Base-by-base conservation (phyloP, 2,888 invertebrate genomes). In the Eristalis pertinax region DNA sequence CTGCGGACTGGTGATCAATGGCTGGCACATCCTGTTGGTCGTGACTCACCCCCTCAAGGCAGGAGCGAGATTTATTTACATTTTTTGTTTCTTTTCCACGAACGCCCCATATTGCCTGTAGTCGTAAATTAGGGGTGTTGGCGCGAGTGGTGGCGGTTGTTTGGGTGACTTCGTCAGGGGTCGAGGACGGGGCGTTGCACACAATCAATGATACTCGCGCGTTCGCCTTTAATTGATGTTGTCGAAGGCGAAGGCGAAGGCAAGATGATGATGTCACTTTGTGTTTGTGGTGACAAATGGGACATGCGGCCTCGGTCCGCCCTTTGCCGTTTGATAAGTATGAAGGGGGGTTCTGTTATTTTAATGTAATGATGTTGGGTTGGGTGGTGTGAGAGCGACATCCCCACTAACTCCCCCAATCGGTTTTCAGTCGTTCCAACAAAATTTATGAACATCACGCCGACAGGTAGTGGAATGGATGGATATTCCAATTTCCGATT, bases 211-310 rank as follows among this genome's bases (percentile, higher is more conserved):
- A 86, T 78, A 78, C 38, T 29, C 24, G 68, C 68, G 69, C 69
- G 64, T 80, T 79, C 29, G 62, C 19, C 50, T 73, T 87, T 84
- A 87, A 87, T 87, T 87, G 83, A 84, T 84, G 84, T 84, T 87
- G 79, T 73, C 79, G 76, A 68, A 69, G 75, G 50, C 50, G 50
- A 68, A 69, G 75, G 50, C 50, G 19, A 50, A 50, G 19, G 50
- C 79, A 84, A 76, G 76, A 87, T 87, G 87, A 80, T 80, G 79
- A 73, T 75, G 86, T 79, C 74, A 82, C 77, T 74, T 82, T 78
- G 73, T 73, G 67, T 83, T 81, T 84, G 76, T 38, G 73, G 84
- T 84, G 87, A 84, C 75, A 84, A 80, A 79, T 84, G 72, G 84
- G 50, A 72, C 50, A 19, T 50, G 50, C 50, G 50, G 50, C 75